Base-by-base conservation (phyloP, 2,113 vertebrate species). In the Scatophagus argus region DNA sequence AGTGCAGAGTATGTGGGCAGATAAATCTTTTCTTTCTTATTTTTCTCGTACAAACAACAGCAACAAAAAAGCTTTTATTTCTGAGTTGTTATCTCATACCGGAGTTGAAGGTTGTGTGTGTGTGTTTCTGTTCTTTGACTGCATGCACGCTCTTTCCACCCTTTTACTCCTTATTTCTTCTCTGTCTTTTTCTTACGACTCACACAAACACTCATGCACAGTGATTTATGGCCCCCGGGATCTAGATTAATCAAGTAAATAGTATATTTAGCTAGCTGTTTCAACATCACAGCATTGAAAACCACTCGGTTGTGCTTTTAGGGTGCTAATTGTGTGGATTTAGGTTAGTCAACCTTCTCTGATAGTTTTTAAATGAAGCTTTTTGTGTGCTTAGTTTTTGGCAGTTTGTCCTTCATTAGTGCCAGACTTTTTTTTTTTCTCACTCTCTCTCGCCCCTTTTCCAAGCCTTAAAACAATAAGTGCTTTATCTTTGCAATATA, bases 251-350 rank as follows among this genome's bases (percentile, higher is more conserved):
- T 87, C 68, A 44, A 86, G 85, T 81, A 88, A 91, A 88, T 82
- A 87, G 80, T 81, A 81, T 80, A 85, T 89, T 83, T 81, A 74
- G 79, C 73, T 82, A 55, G 64, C 72, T 80, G 82, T 92, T 89
- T 87, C 67, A 75, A 81, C 85, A 85, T 74, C 86, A 81, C 63
- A 66, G 73, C 25, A 84, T 59, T 86, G 85, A 84, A 83, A 83
- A 85, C 34, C 60, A 66, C 73, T 84, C 82, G 78, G 72, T 87
- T 85, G 65, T 76, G 77, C 88, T 89, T 90, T 90, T 77, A 55
- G 83, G 66, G 78, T 81, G 82, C 84, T 91, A 94, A 90, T 93
- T 90, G 81, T 93, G 87, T 92, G 79, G 83, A 93, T 93, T 92
- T 91, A 85, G 74, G 87, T 90, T 88, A 89, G 88, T 89, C 81